Evolutionary conservation across 2,113 vertebrate genomes (phyloP).

Genomic region (Recurvirostra avosetta): DNA sequence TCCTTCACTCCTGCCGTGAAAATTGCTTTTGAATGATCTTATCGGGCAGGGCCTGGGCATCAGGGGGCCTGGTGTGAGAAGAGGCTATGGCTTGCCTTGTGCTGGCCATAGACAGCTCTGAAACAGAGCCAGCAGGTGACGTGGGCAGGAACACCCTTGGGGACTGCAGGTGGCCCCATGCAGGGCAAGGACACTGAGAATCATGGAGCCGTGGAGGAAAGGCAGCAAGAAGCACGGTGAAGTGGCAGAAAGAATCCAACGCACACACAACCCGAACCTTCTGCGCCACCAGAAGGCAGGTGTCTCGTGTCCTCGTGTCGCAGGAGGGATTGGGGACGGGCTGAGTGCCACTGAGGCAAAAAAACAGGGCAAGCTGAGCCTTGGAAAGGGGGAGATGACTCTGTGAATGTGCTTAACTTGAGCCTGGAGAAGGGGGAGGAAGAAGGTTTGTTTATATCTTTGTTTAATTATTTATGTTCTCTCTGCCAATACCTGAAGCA

Average conservation of each 20-base stretch:
- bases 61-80: not conserved
- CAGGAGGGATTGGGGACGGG: rapidly evolving
- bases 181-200: not conserved
- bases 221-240: not conserved
- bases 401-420: not conserved
- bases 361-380: not conserved
- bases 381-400: not conserved
- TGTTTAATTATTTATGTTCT: not conserved
- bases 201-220: not conserved
- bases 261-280: rapidly evolving
- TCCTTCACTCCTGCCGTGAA: not conserved
- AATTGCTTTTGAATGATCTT: not conserved
- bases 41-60: not conserved
- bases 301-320: no score
- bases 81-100: not conserved
- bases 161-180: not conserved
- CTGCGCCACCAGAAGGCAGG: rapidly evolving
- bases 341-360: not conserved
- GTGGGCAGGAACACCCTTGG: not conserved
- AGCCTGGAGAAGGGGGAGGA: not conserved
- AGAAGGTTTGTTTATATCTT: not conserved
- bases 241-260: not conserved
- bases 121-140: not conserved
- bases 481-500: not conserved
- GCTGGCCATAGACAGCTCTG: not conserved